Base-by-base conservation (phyloP, 2,113 vertebrate genomes). In the Colistium nudipinnis region DNA sequence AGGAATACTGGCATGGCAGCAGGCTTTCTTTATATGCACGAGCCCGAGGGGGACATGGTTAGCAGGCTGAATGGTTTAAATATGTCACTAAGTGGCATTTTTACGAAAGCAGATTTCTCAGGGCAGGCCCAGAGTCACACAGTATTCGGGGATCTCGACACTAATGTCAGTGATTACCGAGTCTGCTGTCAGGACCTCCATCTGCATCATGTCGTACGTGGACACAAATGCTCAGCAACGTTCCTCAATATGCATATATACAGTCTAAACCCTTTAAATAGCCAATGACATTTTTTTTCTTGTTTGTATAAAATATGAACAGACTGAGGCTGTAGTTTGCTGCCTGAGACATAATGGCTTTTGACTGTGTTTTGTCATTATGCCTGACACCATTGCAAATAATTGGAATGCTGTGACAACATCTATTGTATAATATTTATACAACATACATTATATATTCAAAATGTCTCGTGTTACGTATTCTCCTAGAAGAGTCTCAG, bases 61-160 rank as follows among this genome's bases (percentile, higher is more conserved):
- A 77, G 81, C 60, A 62, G 62, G 74, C 61, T 68, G 72, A 81
- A 74, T 61, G 47, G 53, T 75, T 87, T 74, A 81, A 82, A 83
- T 87, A 77, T 80, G 74, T 81, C 54, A 61, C 80, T 63, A 31
- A 2, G 51, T 74, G 75, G 66, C 74, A 77, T 86, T 86, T 86
- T 79, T 74, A 80, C 74, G n/a, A 11, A 76, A 82, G 78, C 59
- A 44, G 72, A 82, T 82, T 88, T 70, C 74, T 79, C 62, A 73
- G 70, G 60, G 6, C 55, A 48, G 51, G 22, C 69, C 39, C 1
- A 6, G 44, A 80, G 64, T 76, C 72, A 52, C 43, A 36, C 47
- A 52, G 76, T n/a, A n/a, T 47, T 70, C 2, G 56, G 70, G 61
- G 56, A 70, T 67, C 69, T 55, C 47, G 10, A 49, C 39, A 36